Conservation (phyloP, 2,888 invertebrate species). For the Phortica okadai region DNA sequence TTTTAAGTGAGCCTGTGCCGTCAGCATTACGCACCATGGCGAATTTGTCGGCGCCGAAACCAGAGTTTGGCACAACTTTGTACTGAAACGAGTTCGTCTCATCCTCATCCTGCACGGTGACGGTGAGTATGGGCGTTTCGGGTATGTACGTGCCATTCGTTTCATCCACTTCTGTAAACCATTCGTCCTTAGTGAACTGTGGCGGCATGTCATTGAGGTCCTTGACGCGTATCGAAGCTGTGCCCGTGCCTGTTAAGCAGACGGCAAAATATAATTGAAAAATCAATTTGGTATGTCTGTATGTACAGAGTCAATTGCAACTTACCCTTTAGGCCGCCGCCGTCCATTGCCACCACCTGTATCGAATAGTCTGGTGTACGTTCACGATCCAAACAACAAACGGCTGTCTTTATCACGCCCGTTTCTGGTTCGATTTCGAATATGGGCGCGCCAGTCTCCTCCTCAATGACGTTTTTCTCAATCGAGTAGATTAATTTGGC, state of each 20-base stretch:
- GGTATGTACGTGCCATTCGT: conserved; percentile 93
- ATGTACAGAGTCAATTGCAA: background rate
- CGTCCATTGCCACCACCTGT: conserved; percentile 96
- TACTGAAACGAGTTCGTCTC: conserved; percentile 97
- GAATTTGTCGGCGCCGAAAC: conserved; percentile 95
- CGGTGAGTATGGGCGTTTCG: conserved; percentile 94
- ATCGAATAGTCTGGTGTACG: conserved; percentile 96
- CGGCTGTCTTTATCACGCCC: conserved; percentile 95
- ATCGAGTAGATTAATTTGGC: conserved; percentile 96
- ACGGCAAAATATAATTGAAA: conserved; percentile 14
- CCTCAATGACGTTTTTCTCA: conserved; percentile 97
- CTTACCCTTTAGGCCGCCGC: conserved; percentile 92
- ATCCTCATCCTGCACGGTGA: conserved; percentile 95
- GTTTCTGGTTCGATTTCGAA: conserved; percentile 97
- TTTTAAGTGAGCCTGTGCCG: conserved; percentile 94
- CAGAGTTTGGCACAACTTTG: conserved; percentile 93
- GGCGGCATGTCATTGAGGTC: conserved; percentile 99
- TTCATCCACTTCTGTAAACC: conserved; percentile 96
- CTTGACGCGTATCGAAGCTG: conserved; percentile 94
- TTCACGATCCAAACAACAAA: conserved; percentile 94
- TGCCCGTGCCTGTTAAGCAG: conserved; percentile 80
- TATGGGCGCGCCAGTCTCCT: conserved; percentile 95
- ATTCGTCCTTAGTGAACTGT: conserved; percentile 95
- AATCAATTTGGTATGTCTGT: background rate
- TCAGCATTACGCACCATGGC: conserved; percentile 97